phyloP scores from a whole-genome alignment of 2,888 invertebrate genomes.

The Nudaria mundana region DNA sequence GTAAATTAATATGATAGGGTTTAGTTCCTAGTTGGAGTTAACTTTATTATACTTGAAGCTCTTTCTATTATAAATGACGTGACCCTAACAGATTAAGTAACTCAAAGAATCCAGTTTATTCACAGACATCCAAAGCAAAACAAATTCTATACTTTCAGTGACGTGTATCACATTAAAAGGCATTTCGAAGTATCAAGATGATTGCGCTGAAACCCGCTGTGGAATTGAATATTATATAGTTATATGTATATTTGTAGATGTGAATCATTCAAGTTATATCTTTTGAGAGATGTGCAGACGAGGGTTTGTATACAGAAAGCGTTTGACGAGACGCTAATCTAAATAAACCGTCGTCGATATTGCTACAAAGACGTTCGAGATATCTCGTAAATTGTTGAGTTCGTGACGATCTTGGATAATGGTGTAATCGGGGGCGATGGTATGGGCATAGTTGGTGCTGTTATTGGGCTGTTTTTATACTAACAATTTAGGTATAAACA shows the following conservation, averaged over 20 bases:
- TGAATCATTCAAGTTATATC: slow-evolving; percentile 35
- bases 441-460: slow-evolving; percentile 8
- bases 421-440: slow-evolving; percentile 17
- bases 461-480: slow-evolving; percentile 6
- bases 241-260: slow-evolving; percentile 44
- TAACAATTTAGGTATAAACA: too few species aligned
- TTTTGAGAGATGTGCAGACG: slow-evolving; percentile 37
- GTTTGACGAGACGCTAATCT: slow-evolving; percentile 52
- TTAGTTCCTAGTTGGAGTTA: too few species aligned
- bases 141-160: not conserved
- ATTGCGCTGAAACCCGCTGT: slow-evolving; percentile 32
- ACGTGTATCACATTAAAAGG: slow-evolving; percentile 27
- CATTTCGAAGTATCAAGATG: slow-evolving; percentile 17
- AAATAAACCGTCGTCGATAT: slow-evolving; percentile 50
- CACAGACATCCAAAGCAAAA: slow-evolving; percentile 3
- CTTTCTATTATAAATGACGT: too few species aligned
- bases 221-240: slow-evolving; percentile 9
- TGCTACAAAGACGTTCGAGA: slow-evolving; percentile 42
- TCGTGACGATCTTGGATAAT: slow-evolving; percentile 18
- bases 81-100: too few species aligned
- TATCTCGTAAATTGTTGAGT: slow-evolving; percentile 40
- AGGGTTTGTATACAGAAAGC: slow-evolving; percentile 47
- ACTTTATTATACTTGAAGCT: too few species aligned
- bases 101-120: slow-evolving; percentile 24
- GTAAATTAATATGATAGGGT: too few species aligned